phyloP scores from a whole-genome alignment of 2,888 invertebrate genomes.

The Nymphalis polychloros region DNA sequence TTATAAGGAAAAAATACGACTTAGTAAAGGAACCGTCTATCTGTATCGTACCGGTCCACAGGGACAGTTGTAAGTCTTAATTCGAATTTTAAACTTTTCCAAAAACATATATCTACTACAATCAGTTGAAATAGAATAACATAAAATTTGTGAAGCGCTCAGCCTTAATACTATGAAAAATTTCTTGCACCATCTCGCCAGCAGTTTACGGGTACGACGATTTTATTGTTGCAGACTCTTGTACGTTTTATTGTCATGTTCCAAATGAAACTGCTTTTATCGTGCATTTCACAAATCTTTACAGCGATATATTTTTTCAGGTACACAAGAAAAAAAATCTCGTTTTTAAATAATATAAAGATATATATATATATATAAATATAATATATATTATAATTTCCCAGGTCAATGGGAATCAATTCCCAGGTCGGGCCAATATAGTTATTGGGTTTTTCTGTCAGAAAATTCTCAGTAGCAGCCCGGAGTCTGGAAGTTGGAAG shows the following conservation, averaged over 20 bases:
- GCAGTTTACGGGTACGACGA: slow-evolving; percentile 30
- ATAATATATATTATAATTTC: no score
- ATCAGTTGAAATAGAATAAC: slow-evolving; percentile 22
- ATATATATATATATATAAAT: no score
- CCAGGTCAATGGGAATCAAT: no score
- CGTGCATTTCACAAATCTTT: slow-evolving; percentile 13
- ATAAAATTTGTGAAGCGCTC: slow-evolving; percentile 29
- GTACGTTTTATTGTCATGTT: slow-evolving; percentile 34
- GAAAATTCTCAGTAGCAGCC: no score
- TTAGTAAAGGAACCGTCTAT: no score
- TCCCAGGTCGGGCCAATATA: no score
- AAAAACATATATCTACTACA: slow-evolving; percentile 6
- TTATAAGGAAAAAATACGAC: no score
- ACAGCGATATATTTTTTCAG: neutral
- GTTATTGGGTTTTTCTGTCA: no score
- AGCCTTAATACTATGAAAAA: slow-evolving; percentile 38
- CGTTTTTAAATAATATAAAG: neutral
- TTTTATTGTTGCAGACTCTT: slow-evolving; percentile 27
- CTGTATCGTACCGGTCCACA: no score
- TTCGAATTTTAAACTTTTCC: no score
- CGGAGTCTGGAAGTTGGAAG: no score
- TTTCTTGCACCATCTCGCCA: slow-evolving; percentile 37
- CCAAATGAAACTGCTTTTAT: slow-evolving; percentile 26
- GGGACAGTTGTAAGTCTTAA: no score
- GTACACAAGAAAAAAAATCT: neutral